Evolutionary conservation across 2,113 vertebrate genomes (phyloP), one percentile per base, ranked within the genome.

Genomic region (Ameiurus melas): DNA sequence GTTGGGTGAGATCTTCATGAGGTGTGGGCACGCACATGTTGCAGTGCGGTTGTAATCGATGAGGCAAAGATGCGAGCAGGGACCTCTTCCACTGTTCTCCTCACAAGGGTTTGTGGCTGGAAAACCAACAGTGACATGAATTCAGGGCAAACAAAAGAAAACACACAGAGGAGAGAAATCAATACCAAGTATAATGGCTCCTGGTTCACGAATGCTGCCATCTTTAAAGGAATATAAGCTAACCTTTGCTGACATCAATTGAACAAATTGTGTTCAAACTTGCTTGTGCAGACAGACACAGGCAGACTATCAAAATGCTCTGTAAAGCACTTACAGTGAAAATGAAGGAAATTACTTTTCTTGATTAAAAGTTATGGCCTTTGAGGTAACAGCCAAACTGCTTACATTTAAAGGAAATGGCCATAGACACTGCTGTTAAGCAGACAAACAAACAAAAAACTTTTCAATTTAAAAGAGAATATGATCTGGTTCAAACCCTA

Each of bases 21-120:
- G 95, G 92, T 99, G 98, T 0, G 98, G 98, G 82, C 98, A 99
- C 0, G 96, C 96, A 92, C 98, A 99, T 12, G 97, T 97, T 0
- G 97, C 97, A 0, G 95, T 97, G 90, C 95, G 95, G 90, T 99
- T 98, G 92, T 98, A 97, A 95, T 91, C 96, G 94, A 99, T 98
- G 93, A 99, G 97, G 87, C 98, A 99, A 96, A 99, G 95, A 94
- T 99, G 98, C 25, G 98, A 99, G 90, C 98, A 99, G 0, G 97
- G 97, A 22, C 98, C 98, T 91, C 93, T 96, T 91, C 98, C 97
- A 3, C 95, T 93, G 83, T 98, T 98, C 86, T 93, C 95, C 87
- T 96, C 96, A n/a, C 98, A 99, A 0, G 98, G 98, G 94, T 99
- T 99, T 36, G 97, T 93, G 88, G 96, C 98, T 99, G 93, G 57